Evolutionary conservation across 2,797 vertebrate species (phyloP), one percentile per base, ranked within the genome.

Genomic region (Tenualosa thibaudeaui): DNA sequence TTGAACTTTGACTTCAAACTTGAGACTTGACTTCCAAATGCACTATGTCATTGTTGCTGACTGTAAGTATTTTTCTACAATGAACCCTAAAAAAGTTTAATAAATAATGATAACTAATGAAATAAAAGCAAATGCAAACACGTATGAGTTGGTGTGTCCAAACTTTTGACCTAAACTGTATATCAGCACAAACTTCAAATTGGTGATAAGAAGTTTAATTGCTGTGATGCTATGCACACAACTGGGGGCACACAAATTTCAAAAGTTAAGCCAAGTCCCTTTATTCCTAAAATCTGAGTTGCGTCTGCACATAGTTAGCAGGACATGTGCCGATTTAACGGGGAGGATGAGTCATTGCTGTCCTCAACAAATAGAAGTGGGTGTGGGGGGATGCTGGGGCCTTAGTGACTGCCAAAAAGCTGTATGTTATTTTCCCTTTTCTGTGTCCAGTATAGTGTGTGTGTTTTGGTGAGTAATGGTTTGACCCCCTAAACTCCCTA

Each of bases 271-370:
- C 22, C 24, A n/a, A 62, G 5, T n/a, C 26, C 71, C 17, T 78
- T 78, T 46, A 46, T 78, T 46, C 71, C 13, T 78, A 17, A 78
- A 78, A 78, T 9, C 37, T 7, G 43, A 46, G 37, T 22, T 5
- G 43, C 17, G 40, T 78, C 71, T 78, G 71, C 40, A 22, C 71
- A 75, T 40, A 15, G 68, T 78, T 78, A 46, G 37, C 37, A 46
- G 17, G 68, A 43, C 71, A 37, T 40, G 71, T 78, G 37, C 71
- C 17, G 15, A 78, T 43, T 78, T 78, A 78, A 46, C 40, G 8
- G 37, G 40, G 15, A 7, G 37, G 71, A 78, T 78, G 71, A 78
- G 71, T 78, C 71, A 78, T 78, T 9, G 68, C 31, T 75, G 71
- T 46, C 40, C 17, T 78, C 71, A 78, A 78, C 71, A 78, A 78